These are phyloP conservation scores for Himalopsyche anomala DNA, from an alignment of 2,888 invertebrate genomes.

Conservation along the genomic window DNA sequence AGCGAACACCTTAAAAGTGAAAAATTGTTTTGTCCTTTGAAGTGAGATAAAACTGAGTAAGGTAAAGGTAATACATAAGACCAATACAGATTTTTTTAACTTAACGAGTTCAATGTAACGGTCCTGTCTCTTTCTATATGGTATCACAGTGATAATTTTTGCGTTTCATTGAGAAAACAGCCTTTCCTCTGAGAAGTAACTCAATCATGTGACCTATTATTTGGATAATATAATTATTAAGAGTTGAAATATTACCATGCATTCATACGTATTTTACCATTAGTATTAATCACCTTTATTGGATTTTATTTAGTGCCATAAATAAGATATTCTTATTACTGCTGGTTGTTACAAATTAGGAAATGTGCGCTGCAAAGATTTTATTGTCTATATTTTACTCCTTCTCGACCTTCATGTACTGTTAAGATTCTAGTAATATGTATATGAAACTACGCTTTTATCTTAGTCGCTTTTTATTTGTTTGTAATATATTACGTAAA, in stretches of 20 bases:
- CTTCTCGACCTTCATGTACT: not conserved
- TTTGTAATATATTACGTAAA: not conserved
- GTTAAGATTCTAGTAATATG: not conserved
- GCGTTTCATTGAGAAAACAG: too few species aligned
- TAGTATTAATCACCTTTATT: not conserved
- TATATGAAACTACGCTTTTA: not conserved
- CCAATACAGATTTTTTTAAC: too few species aligned
- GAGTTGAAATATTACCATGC: not conserved
- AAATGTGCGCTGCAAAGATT: not conserved
- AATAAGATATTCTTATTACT: constrained; percentile 13
- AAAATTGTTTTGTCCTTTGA: too few species aligned
- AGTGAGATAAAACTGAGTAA: too few species aligned
- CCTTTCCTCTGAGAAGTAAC: too few species aligned
- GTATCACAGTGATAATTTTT: too few species aligned
- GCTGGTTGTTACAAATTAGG: constrained; percentile 11
- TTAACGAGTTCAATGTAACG: too few species aligned
- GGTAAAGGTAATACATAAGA: too few species aligned
- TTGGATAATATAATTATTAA: too few species aligned
- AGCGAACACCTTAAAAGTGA: too few species aligned
- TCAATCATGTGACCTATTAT: too few species aligned
- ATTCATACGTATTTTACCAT: constrained; percentile 22
- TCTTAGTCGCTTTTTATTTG: not conserved
- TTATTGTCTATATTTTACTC: not conserved
- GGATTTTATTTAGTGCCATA: constrained; percentile 17
- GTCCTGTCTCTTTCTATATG: too few species aligned